Evolutionary conservation across 1,140 invertebrate species (phyloP), one percentile per base, ranked within the genome.

Genomic region (Achroia grisella): DNA sequence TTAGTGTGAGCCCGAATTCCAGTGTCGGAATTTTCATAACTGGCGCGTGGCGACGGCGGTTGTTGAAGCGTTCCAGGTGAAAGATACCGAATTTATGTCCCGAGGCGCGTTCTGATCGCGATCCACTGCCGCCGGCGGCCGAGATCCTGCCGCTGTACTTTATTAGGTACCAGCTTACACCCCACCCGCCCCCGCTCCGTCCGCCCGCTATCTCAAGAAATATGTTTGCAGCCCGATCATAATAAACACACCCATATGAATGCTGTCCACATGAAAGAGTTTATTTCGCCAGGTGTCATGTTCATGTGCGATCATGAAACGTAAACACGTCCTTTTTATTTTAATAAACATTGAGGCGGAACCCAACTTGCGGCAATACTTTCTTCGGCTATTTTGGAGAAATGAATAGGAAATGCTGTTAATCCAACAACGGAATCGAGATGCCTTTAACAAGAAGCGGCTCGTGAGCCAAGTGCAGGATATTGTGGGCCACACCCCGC

Each of bases 1-100:
- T 60, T 69, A 78, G 71, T 77, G 71, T 74, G 71, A 76, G 62
- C 56, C 23, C 56, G 64, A 68, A 83, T 82, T 76, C 72, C 72
- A 50, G 53, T 62, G 70, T 66, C 42, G 77, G 77, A 79, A 83
- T 81, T 83, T 81, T 83, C 79, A 83, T 83, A 81, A 79, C 73
- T 51, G 72, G 57, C 52, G 57, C 50, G 52, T 56, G 64, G 61
- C 54, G 62, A 50, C 56, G 53, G 30, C 44, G 55, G 52, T 56
- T 56, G 62, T 52, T 52, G 66, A 52, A 57, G 60, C 62, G 62
- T 71, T 67, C 41, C 62, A 69, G 71, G 64, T 66, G 67, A 56
- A 67, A 63, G 67, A 62, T 68, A 56, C 58, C 57, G 60, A 74
- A 66, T 67, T 68, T 65, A 52, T 67, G 69, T 69, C 64, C 65